These are phyloP conservation scores for Arothron firmamentum DNA, from an alignment of 2,113 vertebrate species.

Conservation along the genomic window DNA sequence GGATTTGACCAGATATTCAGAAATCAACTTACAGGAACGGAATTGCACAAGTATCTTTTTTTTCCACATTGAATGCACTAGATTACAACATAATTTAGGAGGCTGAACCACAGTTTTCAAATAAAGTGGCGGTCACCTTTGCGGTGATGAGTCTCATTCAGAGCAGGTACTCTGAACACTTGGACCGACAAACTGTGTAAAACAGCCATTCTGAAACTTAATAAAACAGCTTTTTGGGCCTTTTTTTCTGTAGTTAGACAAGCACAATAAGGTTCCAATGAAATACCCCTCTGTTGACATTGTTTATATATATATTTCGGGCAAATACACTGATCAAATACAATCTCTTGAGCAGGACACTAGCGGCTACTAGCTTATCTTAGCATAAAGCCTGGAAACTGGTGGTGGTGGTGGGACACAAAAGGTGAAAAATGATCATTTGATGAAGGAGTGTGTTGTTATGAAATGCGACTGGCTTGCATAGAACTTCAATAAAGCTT, in stretches of 20 bases:
- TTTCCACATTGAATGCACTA: constrained; percentile 28
- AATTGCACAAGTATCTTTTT: background rate
- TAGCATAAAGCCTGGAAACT: constrained; percentile 2
- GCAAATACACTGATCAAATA: background rate
- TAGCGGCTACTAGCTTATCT: constrained; percentile 2
- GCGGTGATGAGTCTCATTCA: constrained; percentile 24
- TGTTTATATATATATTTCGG: too few species aligned
- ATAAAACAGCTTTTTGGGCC: too few species aligned
- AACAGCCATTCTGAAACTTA: background rate
- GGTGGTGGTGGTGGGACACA: background rate
- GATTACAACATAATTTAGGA: constrained; percentile 15
- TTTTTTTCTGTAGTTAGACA: too few species aligned
- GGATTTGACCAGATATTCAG: too few species aligned
- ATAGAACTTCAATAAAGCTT: constrained; percentile 66
- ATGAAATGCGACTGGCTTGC: constrained; percentile 73
- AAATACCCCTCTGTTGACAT: background rate
- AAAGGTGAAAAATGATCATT: background rate
- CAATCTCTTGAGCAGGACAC: background rate
- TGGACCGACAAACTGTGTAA: background rate
- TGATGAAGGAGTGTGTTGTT: constrained; percentile 40
- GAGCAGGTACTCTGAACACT: constrained; percentile 76
- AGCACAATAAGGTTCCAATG: too few species aligned
- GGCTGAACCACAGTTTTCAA: constrained; percentile 27
- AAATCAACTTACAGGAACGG: background rate
- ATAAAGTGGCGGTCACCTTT: background rate